Evolutionary conservation across 1,140 invertebrate species (phyloP).

Genomic region (Diabrotica undecimpunctata): DNA sequence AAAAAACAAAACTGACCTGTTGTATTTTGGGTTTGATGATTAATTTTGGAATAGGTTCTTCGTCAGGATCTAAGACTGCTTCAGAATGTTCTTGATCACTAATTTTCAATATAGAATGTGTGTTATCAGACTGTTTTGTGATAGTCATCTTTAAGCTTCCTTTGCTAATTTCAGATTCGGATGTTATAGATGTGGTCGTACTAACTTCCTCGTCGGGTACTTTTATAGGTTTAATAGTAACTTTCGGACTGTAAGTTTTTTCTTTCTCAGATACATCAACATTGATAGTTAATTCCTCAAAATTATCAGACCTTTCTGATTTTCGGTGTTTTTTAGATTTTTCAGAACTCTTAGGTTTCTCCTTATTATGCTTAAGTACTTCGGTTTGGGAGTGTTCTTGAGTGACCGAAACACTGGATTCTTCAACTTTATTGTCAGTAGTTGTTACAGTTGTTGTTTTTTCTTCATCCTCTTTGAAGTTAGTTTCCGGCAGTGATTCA

Average conservation of each 20-base stretch:
- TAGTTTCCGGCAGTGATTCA: too few species aligned
- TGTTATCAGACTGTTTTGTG: conserved; percentile 43
- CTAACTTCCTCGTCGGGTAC: conserved; percentile 33
- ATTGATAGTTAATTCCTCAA: conserved; percentile 27
- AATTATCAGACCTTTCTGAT: background rate
- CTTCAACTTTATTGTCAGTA: background rate
- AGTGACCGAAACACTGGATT: background rate
- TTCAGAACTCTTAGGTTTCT: conserved; percentile 7
- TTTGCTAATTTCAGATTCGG: conserved; percentile 28
- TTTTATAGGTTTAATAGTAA: conserved; percentile 43
- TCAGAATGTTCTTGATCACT: conserved; percentile 40
- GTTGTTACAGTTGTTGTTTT: background rate
- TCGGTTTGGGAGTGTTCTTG: background rate
- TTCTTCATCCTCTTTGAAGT: too few species aligned
- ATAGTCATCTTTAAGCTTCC: conserved; percentile 44
- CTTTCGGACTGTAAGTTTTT: conserved; percentile 41
- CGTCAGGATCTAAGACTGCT: conserved; percentile 17
- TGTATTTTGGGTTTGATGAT: conserved; percentile 41
- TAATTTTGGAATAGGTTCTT: conserved; percentile 39
- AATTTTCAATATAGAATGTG: conserved; percentile 44
- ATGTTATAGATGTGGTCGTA: conserved; percentile 19
- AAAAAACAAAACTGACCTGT: conserved; percentile 12
- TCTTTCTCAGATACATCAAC: conserved; percentile 32
- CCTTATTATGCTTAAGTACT: conserved; percentile 5
- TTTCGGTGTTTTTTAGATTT: conserved; percentile 17